Evolutionary conservation across 2,888 invertebrate species (phyloP).

Genomic region (Ophonus ardosiacus): DNA sequence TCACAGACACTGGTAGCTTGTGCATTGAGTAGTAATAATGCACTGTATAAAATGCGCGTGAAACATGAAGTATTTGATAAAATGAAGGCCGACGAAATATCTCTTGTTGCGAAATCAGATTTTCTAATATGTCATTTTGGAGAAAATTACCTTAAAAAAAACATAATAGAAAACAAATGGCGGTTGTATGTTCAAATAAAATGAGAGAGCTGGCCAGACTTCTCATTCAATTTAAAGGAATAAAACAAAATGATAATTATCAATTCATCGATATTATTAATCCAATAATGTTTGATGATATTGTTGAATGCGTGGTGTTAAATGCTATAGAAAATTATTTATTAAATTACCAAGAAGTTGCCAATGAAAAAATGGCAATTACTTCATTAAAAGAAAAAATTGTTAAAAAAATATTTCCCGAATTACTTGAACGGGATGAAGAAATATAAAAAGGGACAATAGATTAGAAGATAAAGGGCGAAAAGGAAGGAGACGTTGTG

Average conservation of each 20-base stretch:
- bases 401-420: no score
- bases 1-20: slow-evolving; percentile 64
- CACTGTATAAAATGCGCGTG: slow-evolving; percentile 39
- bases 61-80: slow-evolving; percentile 48
- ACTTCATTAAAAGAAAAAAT: no score
- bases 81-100: slow-evolving; percentile 51
- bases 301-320: slow-evolving; percentile 50
- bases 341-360: no score
- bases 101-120: slow-evolving; percentile 55
- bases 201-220: slow-evolving; percentile 58
- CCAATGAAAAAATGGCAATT: no score
- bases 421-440: no score
- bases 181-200: slow-evolving; percentile 48
- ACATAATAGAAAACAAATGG: slow-evolving; percentile 63
- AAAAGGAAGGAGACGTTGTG: no score
- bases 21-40: slow-evolving; percentile 34
- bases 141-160: slow-evolving; percentile 63
- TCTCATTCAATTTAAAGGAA: slow-evolving; percentile 62
- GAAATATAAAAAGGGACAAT: no score
- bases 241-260: slow-evolving; percentile 49
- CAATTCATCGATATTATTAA: slow-evolving; percentile 33
- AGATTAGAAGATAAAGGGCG: no score
- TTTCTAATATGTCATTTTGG: slow-evolving; percentile 58
- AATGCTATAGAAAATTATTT: no score
- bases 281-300: slow-evolving; percentile 41